A percentile compares a stretch with the other conserved stretches of the same genome.
Evolutionary conservation across 2,888 invertebrate genomes (phyloP).

Genomic region (Heliconius ethilla): DNA sequence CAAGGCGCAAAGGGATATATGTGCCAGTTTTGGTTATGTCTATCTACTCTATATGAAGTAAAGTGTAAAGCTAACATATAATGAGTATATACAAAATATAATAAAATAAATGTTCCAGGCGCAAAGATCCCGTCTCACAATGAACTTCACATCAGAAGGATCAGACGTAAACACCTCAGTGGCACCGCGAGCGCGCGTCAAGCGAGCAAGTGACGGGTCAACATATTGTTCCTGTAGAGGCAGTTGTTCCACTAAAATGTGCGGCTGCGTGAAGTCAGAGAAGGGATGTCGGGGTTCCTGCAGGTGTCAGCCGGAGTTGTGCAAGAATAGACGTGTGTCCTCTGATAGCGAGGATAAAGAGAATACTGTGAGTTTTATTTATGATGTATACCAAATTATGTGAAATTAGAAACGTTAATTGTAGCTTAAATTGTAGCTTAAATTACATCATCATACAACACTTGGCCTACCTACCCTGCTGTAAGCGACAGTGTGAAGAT

Average conservation of each 20-base stretch:
- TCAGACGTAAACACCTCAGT: constrained; percentile 40
- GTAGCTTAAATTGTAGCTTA: neutral
- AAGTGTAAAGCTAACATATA: too few relatives aligned
- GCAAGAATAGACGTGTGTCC: constrained; percentile 60
- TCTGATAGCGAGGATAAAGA: constrained; percentile 71
- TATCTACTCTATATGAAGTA: too few relatives aligned
- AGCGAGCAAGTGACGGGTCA: constrained; percentile 82
- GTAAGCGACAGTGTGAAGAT: neutral
- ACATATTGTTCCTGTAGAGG: constrained; percentile 84
- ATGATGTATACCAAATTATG: neutral
- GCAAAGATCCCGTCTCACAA: constrained; percentile 68
- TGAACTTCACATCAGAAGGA: constrained; percentile 64
- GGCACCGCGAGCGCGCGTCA: constrained; percentile 38
- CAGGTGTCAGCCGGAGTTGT: constrained; percentile 76
- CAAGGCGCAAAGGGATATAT: too few relatives aligned
- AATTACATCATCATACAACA: neutral
- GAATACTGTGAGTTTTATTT: constrained; percentile 52
- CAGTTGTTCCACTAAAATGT: constrained; percentile 80
- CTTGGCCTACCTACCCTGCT: neutral
- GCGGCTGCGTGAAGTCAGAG: constrained; percentile 82
- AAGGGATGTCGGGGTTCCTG: constrained; percentile 74
- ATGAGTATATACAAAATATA: neutral
- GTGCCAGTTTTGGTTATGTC: too few relatives aligned
- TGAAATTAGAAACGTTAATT: neutral
- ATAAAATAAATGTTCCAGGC: constrained; percentile 53